Conservation (phyloP, 2,797 vertebrate genomes). For the Siniperca undulata region DNA sequence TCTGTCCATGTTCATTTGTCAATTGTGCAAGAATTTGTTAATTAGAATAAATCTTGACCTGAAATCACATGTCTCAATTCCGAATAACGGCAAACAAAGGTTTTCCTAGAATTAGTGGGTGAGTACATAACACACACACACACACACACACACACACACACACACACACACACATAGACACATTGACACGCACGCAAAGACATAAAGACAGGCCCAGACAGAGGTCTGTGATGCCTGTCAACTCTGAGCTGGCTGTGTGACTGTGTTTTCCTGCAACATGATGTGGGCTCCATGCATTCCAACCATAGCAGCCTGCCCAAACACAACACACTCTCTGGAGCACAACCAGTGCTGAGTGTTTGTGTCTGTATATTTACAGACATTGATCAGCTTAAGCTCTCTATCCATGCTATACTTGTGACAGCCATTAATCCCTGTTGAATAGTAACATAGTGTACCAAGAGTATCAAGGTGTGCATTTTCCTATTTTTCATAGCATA, state of each 20-base stretch:
- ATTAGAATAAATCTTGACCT: not conserved
- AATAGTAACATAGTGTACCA: not conserved
- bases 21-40: not conserved
- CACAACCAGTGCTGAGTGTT: not conserved
- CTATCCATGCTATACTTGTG: not conserved
- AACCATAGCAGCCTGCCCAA: conserved; percentile 14
- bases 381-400: not conserved
- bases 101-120: not conserved
- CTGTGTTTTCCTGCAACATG: conserved; percentile 7
- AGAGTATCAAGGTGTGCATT: not conserved
- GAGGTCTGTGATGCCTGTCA: conserved; percentile 8
- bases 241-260: conserved; percentile 14
- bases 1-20: not conserved
- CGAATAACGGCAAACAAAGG: not conserved
- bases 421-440: not conserved
- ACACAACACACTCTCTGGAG: conserved; percentile 16
- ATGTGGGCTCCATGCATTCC: conserved; percentile 43
- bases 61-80: not conserved
- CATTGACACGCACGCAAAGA: not conserved
- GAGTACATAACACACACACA: not conserved
- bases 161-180: not conserved
- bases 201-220: conserved; percentile 30
- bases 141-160: not conserved
- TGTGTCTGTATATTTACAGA: not conserved
- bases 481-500: not conserved